Evolutionary conservation across 1,140 invertebrate genomes (phyloP).

Genomic region (Drosophila navojoa): DNA sequence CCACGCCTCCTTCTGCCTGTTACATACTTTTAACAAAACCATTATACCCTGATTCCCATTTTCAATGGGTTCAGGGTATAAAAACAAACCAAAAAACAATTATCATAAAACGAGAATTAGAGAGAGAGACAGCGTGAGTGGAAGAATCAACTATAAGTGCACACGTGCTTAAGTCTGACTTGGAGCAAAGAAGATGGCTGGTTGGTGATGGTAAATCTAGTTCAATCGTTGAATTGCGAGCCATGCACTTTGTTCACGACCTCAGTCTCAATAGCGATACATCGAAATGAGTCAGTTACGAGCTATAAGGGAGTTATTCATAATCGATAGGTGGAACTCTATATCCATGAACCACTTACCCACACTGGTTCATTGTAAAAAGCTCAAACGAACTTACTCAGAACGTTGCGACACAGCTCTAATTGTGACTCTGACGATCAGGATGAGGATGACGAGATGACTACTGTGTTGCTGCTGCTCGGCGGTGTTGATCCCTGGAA

Average conservation of each 20-base stretch:
- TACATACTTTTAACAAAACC: no score
- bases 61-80: no score
- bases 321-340: no score
- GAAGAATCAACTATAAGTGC: slow-evolving; percentile 29
- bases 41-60: no score
- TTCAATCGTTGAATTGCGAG: not conserved
- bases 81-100: slow-evolving; percentile 10
- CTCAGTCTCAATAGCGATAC: not conserved
- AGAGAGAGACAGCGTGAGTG: not conserved
- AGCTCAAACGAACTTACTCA: not conserved
- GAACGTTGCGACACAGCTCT: slow-evolving; percentile 1
- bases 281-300: no score
- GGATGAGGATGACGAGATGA: slow-evolving; percentile 25
- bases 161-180: slow-evolving; percentile 72
- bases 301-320: no score
- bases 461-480: slow-evolving; percentile 52
- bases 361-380: not conserved
- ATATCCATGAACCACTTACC: no score
- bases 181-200: slow-evolving; percentile 33
- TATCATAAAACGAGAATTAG: slow-evolving; percentile 7
- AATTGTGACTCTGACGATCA: slow-evolving; percentile 9
- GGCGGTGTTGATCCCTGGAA: slow-evolving; percentile 66
- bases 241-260: not conserved
- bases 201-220: not conserved
- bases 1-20: no score